Base-by-base conservation (phyloP, 2,888 invertebrate genomes). In the Bimastos eiseni region DNA sequence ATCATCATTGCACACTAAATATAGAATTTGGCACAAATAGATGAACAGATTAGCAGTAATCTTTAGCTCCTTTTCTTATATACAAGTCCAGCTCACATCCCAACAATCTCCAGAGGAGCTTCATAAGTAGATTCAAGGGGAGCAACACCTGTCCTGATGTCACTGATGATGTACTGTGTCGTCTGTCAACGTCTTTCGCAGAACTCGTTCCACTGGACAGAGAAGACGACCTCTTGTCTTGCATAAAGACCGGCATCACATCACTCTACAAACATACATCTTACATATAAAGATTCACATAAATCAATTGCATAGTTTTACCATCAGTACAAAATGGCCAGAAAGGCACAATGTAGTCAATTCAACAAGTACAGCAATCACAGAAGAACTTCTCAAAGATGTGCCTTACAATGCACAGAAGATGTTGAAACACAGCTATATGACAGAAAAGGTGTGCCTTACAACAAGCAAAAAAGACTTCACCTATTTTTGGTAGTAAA, bases 211-310 rank as follows among this genome's bases (percentile, higher is more conserved):
- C 91, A 89, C 89, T 89, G n/a, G 70, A 70, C 70, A 30, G 94
- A 91, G 70, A 70, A 70, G 70, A 70, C 24, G 34, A 34, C n/a
- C 34, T 4, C n/a, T 86, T 86, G 6, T 94, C 94, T 92, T 93
- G 93, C 94, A 94, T 94, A 93, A 95, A 95, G 92, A 94, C 93
- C 36, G 95, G 94, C 90, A 93, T 93, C 91, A 93, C 92, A 90
- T 94, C 94, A 83, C 92, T 94, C 93, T 94, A 93, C 94, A 93
- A 91, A 36, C n/a, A 44, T 41, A 41, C 41, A 41, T 41, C 6
- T 11, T 41, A 41, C 41, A 41, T 41, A 41, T 41, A 41, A 41
- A 55, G n/a, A 70, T n/a, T n/a, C 13, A 70, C 70, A 70, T 70
- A 30, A 70, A 70, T 70, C 30, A 70, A 30, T 30, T n/a, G n/a